These are phyloP conservation scores for Sinelater perroti DNA, from an alignment of 2,888 invertebrate species.

Conservation along the genomic window DNA sequence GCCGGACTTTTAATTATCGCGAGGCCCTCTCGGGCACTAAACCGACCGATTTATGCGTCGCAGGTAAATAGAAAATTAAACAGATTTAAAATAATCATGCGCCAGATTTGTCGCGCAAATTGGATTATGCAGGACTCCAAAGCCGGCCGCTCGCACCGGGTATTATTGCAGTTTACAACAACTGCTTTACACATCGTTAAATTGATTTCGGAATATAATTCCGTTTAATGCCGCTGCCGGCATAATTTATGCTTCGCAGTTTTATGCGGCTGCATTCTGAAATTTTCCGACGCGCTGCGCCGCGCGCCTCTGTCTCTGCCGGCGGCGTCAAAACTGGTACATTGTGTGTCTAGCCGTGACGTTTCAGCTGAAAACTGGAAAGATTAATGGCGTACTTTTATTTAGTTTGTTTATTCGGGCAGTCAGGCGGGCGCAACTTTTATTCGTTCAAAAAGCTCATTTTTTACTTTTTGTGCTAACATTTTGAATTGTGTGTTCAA, in stretches of 20 bases:
- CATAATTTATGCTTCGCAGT: constrained; percentile 25
- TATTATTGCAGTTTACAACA: constrained; percentile 38
- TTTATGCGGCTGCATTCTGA: constrained; percentile 21
- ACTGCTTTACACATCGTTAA: constrained; percentile 37
- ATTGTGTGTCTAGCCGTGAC: too few relatives aligned
- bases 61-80: constrained; percentile 37
- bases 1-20: not conserved
- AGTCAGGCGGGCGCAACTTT: too few relatives aligned
- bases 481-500: too few relatives aligned
- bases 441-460: too few relatives aligned
- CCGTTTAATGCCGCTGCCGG: constrained; percentile 29
- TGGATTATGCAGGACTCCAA: constrained; percentile 34
- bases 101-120: constrained; percentile 38
- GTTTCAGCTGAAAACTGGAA: too few relatives aligned
- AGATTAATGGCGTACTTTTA: too few relatives aligned
- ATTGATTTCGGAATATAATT: constrained; percentile 33
- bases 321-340: too few relatives aligned
- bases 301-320: too few relatives aligned
- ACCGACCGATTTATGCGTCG: constrained; percentile 16
- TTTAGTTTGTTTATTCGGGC: too few relatives aligned
- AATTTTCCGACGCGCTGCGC: too few relatives aligned
- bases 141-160: constrained; percentile 30
- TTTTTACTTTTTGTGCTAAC: too few relatives aligned
- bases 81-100: constrained; percentile 39
- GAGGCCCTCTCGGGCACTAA: constrained; percentile 5